A percentile compares a stretch with the other conserved stretches of the same genome.
These are phyloP conservation scores for Alaudala cheleensis DNA, from an alignment of 2,113 vertebrate species.

Conservation along the genomic window DNA sequence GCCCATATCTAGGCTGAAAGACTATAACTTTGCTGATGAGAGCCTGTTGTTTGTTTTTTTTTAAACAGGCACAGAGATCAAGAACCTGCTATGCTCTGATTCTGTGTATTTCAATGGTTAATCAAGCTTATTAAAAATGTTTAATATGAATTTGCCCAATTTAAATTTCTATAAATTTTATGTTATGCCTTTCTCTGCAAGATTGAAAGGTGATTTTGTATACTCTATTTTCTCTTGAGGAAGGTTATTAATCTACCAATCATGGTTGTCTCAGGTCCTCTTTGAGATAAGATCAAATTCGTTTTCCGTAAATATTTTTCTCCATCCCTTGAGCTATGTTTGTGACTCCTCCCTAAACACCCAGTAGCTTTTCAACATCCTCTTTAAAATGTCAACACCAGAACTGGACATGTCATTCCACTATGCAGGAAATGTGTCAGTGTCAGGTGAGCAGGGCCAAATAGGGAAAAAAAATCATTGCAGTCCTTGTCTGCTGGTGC, in stretches of 20 bases:
- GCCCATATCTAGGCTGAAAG: not conserved
- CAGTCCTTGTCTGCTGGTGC: not conserved
- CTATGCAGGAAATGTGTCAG: not conserved
- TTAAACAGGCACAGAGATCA: not conserved
- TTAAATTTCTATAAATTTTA: not conserved
- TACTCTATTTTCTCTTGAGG: not conserved
- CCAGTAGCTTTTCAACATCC: slow-evolving; percentile 35
- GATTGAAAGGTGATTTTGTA: not conserved
- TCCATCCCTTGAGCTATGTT: not conserved
- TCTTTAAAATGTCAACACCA: slow-evolving; percentile 10
- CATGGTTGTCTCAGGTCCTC: not conserved
- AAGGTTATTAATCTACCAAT: not conserved
- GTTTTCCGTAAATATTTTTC: not conserved
- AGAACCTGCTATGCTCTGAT: not conserved
- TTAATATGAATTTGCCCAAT: not conserved
- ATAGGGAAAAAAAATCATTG: not conserved
- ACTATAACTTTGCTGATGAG: not conserved
- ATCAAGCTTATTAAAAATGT: not conserved
- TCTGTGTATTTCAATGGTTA: not conserved
- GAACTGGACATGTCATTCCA: not conserved
- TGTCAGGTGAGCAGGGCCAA: not conserved
- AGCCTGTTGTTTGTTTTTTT: not conserved
- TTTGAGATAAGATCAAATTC: not conserved
- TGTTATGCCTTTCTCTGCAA: not conserved
- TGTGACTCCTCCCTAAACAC: not conserved